These are phyloP conservation scores for Piezodorus guildinii DNA, from an alignment of 1,140 invertebrate genomes.

Conservation along the genomic window DNA sequence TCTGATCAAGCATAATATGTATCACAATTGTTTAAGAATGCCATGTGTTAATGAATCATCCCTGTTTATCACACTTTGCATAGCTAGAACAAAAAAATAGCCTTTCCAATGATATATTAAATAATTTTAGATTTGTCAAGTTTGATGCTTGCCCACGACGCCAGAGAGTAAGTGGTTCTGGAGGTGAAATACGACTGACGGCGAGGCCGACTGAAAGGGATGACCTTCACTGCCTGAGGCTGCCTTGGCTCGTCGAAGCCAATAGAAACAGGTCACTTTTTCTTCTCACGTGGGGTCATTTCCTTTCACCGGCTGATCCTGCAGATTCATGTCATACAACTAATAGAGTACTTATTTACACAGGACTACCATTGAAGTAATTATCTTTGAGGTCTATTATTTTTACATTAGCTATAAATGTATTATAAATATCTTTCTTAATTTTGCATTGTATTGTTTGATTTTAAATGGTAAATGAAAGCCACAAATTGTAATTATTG, in stretches of 20 bases:
- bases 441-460: neutral
- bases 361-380: slow-evolving; percentile 37
- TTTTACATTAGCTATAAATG: neutral
- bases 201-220: slow-evolving; percentile 36
- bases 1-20: too few species aligned
- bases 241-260: slow-evolving; percentile 67
- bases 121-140: slow-evolving; percentile 48
- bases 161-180: slow-evolving; percentile 51
- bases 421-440: neutral
- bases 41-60: too few species aligned
- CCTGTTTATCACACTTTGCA: too few species aligned
- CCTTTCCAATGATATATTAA: neutral
- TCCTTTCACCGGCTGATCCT: slow-evolving; percentile 28
- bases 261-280: slow-evolving; percentile 60
- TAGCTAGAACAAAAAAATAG: too few species aligned
- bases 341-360: slow-evolving; percentile 61
- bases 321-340: slow-evolving; percentile 44
- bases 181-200: slow-evolving; percentile 53
- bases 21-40: too few species aligned
- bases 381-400: neutral
- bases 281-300: slow-evolving; percentile 48
- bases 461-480: too few species aligned
- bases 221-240: slow-evolving; percentile 48
- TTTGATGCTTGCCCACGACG: slow-evolving; percentile 50
- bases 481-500: too few species aligned